Evolutionary conservation across 2,888 invertebrate genomes (phyloP), one percentile per base, ranked within the genome.

Genomic region (Tachystola acroxantha): DNA sequence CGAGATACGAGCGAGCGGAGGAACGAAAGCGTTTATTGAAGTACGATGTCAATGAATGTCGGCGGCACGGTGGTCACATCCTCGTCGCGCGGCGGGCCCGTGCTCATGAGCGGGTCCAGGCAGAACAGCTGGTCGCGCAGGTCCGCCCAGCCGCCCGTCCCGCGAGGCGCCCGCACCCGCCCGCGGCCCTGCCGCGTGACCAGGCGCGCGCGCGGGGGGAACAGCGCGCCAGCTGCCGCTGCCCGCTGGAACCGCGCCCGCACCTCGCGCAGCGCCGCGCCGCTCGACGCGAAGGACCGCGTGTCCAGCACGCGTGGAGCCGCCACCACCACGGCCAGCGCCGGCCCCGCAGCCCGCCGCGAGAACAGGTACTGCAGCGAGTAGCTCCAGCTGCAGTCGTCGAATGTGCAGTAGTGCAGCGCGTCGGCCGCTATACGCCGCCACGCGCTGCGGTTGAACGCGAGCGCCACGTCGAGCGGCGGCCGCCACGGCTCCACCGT

Each of bases 311-410:
- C 24, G 9, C 75, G 50, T 3, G 69, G 68, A 3, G 50, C 57
- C 45, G 39, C 27, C 14, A 45, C 45, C 1, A 64, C 55, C 43
- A 59, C 53, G 66, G 61, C 59, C 24, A 57, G 46, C 19, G 42
- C 53, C 25, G 40, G 40, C 1, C 65, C 59, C 1, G 20, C 37
- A 5, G 41, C 43, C 32, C 61, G 47, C 27, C 36, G 32, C 6
- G 45, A 34, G 31, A 72, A 57, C 36, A 61, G 37, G 36, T 62
- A 47, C 36, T 53, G 37, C 45, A 76, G 39, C 14, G 76, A 76
- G 40, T 61, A 57, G 36, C 69, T 66, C 76, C 76, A 76, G 39
- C 64, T 67, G 33, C 45, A 37, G 39, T 75, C 76, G 29, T 69
- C 50, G 44, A 64, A 63, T 40, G 48, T 43, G 39, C 76, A 76